Evolutionary conservation across 1,140 invertebrate species (phyloP).

Genomic region (Ceratina calcarata): DNA sequence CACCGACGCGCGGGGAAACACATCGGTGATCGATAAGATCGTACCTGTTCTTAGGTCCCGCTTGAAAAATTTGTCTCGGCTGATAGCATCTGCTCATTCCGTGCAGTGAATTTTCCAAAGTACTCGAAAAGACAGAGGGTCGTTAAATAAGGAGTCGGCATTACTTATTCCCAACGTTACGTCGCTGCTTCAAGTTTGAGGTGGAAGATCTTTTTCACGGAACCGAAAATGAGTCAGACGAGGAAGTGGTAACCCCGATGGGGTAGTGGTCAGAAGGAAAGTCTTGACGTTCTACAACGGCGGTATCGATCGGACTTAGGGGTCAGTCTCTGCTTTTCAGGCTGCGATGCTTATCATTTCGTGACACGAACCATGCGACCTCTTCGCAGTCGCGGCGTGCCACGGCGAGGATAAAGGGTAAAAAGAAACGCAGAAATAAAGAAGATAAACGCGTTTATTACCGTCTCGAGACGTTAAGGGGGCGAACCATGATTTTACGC

Average conservation of each 20-base stretch:
- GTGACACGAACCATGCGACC: constrained; percentile 63
- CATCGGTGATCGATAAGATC: background rate
- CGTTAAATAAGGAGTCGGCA: too few species aligned
- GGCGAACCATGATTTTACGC: background rate
- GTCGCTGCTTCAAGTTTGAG: background rate
- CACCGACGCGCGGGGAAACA: background rate
- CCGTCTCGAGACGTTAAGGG: background rate
- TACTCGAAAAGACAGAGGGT: too few species aligned
- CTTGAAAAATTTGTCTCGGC: background rate
- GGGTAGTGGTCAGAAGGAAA: constrained; percentile 38
- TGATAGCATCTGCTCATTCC: background rate
- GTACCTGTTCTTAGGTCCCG: background rate
- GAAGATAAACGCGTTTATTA: constrained; percentile 27
- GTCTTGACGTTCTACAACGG: constrained; percentile 57
- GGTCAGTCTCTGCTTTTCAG: constrained; percentile 68
- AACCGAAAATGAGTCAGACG: constrained; percentile 46
- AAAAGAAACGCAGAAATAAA: constrained; percentile 29
- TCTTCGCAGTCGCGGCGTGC: background rate
- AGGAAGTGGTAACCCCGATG: constrained; percentile 39
- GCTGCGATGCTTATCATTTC: constrained; percentile 66
- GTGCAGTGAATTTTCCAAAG: background rate
- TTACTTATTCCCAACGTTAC: too few species aligned
- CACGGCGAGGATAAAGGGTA: background rate
- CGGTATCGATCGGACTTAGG: constrained; percentile 62
- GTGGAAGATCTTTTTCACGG: constrained; percentile 33